Conservation (phyloP, 2,888 invertebrate genomes). For the Xestia rhomboidea region DNA sequence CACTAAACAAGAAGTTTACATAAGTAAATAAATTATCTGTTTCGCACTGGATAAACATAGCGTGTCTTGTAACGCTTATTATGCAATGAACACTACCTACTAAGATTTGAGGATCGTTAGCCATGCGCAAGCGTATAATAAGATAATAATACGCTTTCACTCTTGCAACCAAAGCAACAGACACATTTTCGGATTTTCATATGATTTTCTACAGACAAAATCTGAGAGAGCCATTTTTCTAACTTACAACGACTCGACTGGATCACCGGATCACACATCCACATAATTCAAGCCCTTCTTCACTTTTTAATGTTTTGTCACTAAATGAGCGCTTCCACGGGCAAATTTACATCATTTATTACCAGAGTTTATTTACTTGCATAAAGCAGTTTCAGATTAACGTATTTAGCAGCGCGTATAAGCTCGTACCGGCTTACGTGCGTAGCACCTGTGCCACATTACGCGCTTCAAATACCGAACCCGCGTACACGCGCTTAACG, state of each 20-base stretch:
- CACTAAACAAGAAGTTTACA: background rate
- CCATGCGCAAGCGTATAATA: background rate
- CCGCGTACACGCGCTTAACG: background rate
- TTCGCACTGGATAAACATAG: conserved; percentile 4
- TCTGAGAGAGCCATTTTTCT: background rate
- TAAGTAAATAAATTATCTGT: background rate
- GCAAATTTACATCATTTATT: background rate
- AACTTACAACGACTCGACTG: background rate
- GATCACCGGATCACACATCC: background rate
- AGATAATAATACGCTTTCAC: background rate
- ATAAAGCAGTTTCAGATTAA: background rate
- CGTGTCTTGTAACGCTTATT: background rate
- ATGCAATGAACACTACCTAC: background rate
- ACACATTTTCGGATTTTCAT: background rate
- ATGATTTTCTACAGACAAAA: background rate
- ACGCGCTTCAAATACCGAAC: background rate
- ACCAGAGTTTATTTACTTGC: background rate
- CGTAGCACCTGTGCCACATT: background rate
- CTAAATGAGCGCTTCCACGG: background rate
- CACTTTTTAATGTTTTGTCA: too few relatives aligned
- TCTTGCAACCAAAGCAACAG: background rate
- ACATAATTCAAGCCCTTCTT: background rate
- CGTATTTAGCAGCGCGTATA: background rate
- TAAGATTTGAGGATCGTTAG: background rate
- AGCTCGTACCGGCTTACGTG: background rate